phyloP scores from a whole-genome alignment of 2,797 vertebrate genomes.

The Sardinella longiceps region DNA sequence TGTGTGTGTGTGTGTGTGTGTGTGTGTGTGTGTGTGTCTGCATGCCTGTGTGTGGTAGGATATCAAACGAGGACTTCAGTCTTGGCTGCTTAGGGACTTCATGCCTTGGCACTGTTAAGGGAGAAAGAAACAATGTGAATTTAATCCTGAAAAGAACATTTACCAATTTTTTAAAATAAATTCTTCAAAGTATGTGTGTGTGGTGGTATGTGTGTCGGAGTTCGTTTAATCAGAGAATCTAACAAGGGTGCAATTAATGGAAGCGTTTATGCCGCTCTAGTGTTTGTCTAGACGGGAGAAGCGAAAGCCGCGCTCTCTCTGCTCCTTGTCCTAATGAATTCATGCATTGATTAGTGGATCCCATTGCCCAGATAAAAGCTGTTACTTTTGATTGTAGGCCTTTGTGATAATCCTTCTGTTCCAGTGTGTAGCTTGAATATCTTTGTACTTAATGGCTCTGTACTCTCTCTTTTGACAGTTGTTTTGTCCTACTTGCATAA shows the following conservation, averaged over 20 bases:
- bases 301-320: background rate
- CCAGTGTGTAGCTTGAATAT: background rate
- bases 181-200: background rate
- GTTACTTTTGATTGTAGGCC: background rate
- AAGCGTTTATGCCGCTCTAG: slow-evolving; percentile 13
- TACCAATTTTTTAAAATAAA: background rate
- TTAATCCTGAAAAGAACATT: background rate
- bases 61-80: background rate
- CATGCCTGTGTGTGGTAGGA: background rate
- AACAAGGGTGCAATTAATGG: slow-evolving; percentile 9
- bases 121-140: background rate
- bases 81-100: background rate
- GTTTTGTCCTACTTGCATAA: background rate
- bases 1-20: background rate
- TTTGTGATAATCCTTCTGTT: background rate
- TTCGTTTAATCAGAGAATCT: slow-evolving; percentile 13
- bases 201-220: background rate
- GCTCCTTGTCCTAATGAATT: background rate
- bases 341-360: slow-evolving; percentile 11
- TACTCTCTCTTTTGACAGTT: background rate
- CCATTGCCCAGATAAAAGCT: background rate
- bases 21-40: background rate
- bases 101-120: background rate
- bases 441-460: background rate
- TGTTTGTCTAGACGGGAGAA: background rate